Conservation (phyloP, 2,888 invertebrate genomes). For the Diarsia rubi region DNA sequence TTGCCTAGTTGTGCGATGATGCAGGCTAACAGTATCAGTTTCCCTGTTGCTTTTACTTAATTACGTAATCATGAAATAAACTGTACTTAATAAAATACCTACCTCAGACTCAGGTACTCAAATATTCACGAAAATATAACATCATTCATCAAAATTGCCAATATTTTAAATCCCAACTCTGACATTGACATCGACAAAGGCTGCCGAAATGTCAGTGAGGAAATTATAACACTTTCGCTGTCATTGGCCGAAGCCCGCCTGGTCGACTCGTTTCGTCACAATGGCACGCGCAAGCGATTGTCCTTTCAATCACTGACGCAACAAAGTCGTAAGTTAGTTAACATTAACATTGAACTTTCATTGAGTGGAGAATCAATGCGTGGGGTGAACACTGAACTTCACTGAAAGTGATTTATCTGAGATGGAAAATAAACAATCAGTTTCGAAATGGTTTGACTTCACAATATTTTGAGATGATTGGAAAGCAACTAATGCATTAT, state of each 20-base stretch:
- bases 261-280: slow-evolving; percentile 59
- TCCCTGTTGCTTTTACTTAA: background rate
- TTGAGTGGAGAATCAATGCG: slow-evolving; percentile 20
- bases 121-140: slow-evolving; percentile 13
- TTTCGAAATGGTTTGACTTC: background rate
- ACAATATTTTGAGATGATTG: background rate
- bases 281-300: slow-evolving; percentile 53
- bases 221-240: slow-evolving; percentile 75
- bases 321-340: slow-evolving; percentile 40
- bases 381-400: slow-evolving; percentile 1
- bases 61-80: background rate
- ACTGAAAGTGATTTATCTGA: background rate
- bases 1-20: no score
- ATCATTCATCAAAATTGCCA: background rate
- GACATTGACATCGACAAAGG: slow-evolving; percentile 57
- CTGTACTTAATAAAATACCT: background rate
- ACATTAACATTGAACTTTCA: slow-evolving; percentile 49
- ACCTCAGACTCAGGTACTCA: no score
- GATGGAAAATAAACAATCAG: background rate
- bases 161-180: background rate
- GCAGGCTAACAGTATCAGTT: no score
- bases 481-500: background rate
- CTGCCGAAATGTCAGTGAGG: slow-evolving; percentile 61
- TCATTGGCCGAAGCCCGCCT: slow-evolving; percentile 35
- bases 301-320: slow-evolving; percentile 67